Evolutionary conservation across 2,113 vertebrate species (phyloP).

Genomic region (Melanocharis versteri): DNA sequence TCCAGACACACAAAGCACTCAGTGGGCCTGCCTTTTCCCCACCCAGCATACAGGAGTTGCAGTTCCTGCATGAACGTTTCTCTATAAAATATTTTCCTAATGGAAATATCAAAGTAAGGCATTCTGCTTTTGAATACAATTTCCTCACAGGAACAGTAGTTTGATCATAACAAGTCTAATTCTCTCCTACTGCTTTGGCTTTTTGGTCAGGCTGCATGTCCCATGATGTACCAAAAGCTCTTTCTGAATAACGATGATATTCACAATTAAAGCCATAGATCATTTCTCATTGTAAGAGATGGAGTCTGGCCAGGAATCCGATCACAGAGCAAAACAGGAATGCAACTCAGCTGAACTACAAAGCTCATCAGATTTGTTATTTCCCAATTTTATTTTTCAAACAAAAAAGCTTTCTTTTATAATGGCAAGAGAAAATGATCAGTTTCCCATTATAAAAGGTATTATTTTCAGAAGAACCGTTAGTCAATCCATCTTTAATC

Average conservation of each 20-base stretch:
- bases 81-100: neutral
- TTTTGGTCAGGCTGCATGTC: neutral
- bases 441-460: neutral
- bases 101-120: neutral
- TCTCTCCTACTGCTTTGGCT: neutral
- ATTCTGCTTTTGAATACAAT: neutral
- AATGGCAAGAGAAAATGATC: neutral
- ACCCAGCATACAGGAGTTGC: neutral
- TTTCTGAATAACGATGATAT: neutral
- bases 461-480: neutral
- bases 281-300: neutral
- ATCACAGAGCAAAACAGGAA: conserved; percentile 7
- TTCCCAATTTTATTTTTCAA: conserved; percentile 1
- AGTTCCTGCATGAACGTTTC: neutral
- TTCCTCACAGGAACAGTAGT: neutral
- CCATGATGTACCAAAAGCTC: neutral
- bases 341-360: neutral
- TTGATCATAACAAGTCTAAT: neutral
- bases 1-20: neutral
- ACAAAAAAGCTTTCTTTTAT: neutral
- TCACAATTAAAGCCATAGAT: neutral
- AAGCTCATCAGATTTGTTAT: conserved; percentile 4
- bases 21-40: neutral
- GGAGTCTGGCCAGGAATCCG: neutral
- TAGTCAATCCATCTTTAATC: neutral